Conservation (phyloP, 2,888 invertebrate species). For the Lithodes maja region DNA sequence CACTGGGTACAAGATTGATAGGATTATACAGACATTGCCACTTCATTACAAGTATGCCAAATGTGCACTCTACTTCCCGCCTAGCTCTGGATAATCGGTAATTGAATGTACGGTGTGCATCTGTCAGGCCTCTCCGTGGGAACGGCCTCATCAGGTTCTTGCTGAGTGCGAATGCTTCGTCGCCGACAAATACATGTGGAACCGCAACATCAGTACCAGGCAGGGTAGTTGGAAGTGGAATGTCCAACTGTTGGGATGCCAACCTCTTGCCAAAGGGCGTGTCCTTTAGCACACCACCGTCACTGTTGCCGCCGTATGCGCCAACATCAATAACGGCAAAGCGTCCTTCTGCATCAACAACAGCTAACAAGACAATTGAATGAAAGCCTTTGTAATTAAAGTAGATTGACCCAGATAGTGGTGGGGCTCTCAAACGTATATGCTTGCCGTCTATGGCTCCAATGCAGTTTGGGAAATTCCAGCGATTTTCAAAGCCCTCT, state of each 20-base stretch:
- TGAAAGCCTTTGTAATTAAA: constrained; percentile 4
- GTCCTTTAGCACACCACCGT: constrained; percentile 20
- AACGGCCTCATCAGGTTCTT: constrained; percentile 11
- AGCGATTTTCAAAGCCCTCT: constrained; percentile 1
- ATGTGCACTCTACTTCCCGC: constrained; percentile 20
- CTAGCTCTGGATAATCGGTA: constrained; percentile 32
- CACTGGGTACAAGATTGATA: constrained; percentile 20
- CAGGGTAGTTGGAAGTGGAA: constrained; percentile 17
- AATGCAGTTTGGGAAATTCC: constrained; percentile 8
- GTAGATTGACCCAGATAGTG: constrained; percentile 17
- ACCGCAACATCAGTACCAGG: constrained; percentile 15
- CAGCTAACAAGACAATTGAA: constrained; percentile 17
- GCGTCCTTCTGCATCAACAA: constrained; percentile 17
- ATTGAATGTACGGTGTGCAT: constrained; percentile 16
- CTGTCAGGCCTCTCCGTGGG: not conserved
- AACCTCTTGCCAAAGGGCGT: constrained; percentile 14
- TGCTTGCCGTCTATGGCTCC: constrained; percentile 20
- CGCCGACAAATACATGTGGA: constrained; percentile 28
- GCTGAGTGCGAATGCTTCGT: constrained; percentile 19
- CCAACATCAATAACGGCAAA: constrained; percentile 20
- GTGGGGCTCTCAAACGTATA: constrained; percentile 6
- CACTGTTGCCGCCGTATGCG: constrained; percentile 17
- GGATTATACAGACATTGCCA: constrained; percentile 17
- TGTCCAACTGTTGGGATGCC: constrained; percentile 8
- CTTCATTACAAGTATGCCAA: constrained; percentile 23